These are phyloP conservation scores for Tauraco erythrolophus DNA, from an alignment of 2,113 vertebrate species.

Conservation along the genomic window DNA sequence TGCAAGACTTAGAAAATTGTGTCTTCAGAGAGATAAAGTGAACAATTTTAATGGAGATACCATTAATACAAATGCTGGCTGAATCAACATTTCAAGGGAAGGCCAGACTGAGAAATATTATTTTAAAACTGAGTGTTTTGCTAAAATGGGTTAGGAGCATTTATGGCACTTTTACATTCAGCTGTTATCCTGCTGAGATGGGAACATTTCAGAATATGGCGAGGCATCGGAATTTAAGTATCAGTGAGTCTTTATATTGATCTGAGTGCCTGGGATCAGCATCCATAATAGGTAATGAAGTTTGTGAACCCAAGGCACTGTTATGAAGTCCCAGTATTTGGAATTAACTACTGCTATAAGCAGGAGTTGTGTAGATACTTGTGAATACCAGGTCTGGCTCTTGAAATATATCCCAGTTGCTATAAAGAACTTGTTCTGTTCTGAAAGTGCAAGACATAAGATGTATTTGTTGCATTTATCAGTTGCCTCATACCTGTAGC, in stretches of 20 bases:
- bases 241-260: background rate
- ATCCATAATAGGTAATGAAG: background rate
- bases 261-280: background rate
- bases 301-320: background rate
- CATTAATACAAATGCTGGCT: background rate
- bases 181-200: background rate
- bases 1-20: background rate
- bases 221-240: background rate
- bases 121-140: background rate
- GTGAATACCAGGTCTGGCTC: background rate
- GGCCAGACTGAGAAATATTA: background rate
- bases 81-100: background rate
- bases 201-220: background rate
- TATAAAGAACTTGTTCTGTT: background rate
- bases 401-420: background rate
- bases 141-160: background rate
- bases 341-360: background rate
- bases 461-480: background rate
- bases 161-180: background rate
- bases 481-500: background rate
- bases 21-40: background rate
- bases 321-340: background rate
- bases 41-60: background rate
- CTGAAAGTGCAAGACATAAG: background rate
- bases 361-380: background rate